These are phyloP conservation scores for Agapornis roseicollis DNA, from an alignment of 2,113 vertebrate species.

Conservation along the genomic window DNA sequence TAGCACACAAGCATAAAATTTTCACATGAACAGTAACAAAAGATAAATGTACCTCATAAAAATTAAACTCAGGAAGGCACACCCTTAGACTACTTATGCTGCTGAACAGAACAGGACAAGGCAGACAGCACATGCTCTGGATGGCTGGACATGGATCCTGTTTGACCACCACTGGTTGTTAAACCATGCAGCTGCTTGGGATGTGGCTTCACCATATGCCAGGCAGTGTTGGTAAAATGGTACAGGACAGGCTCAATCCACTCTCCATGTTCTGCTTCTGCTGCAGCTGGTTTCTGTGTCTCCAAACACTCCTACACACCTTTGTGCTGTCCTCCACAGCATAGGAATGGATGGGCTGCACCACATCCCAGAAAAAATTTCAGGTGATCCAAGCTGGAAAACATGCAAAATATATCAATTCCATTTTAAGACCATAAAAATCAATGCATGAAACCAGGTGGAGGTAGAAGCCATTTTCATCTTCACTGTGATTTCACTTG, in stretches of 20 bases:
- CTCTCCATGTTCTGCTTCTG: not conserved
- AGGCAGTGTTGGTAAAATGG: not conserved
- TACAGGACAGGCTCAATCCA: not conserved
- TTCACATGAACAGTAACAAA: fast-evolving
- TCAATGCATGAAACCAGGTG: fast-evolving
- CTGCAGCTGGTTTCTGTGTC: not conserved
- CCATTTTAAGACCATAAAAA: not conserved
- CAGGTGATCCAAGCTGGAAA: not conserved
- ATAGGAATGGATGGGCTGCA: not conserved
- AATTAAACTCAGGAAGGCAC: not conserved
- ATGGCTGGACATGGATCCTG: not conserved
- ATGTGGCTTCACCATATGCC: not conserved
- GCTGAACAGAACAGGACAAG: not conserved
- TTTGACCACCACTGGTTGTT: fast-evolving
- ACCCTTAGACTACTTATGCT: not conserved
- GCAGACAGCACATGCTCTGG: not conserved
- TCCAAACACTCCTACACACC: fast-evolving
- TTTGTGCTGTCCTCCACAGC: not conserved
- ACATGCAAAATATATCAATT: not conserved
- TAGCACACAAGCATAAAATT: not conserved
- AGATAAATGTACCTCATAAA: not conserved
- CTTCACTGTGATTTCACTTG: not conserved
- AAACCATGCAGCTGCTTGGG: not conserved
- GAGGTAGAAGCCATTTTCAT: not conserved
- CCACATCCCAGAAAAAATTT: not conserved